Evolutionary conservation across 2,888 invertebrate species (phyloP).

Genomic region (Eupithecia pulchellata): DNA sequence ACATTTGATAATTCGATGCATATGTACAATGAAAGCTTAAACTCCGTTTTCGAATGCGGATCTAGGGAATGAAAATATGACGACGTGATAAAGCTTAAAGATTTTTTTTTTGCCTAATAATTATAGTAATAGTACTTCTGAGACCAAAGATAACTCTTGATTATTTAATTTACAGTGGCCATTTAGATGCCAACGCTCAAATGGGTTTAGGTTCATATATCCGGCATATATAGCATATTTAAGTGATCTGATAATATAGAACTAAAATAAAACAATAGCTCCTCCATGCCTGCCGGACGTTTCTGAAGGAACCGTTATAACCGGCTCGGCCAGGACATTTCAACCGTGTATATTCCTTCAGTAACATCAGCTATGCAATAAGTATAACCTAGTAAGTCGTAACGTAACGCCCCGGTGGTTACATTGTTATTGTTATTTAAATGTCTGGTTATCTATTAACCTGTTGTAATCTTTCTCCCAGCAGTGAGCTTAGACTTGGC

Average conservation of each 20-base stretch:
- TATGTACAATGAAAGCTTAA: background rate
- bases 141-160: background rate
- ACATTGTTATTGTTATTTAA: slow-evolving; percentile 12
- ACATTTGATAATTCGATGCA: background rate
- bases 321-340: background rate
- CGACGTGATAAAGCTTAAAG: no score
- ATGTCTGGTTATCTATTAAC: slow-evolving; percentile 9
- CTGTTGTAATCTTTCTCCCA: background rate
- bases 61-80: background rate
- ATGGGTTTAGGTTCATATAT: background rate
- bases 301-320: background rate
- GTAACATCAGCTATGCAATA: slow-evolving; percentile 1
- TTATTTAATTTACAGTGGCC: background rate
- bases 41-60: background rate
- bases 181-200: background rate
- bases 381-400: background rate
- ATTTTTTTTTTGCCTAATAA: no score
- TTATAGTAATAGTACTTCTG: no score
- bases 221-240: background rate
- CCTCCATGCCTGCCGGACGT: background rate
- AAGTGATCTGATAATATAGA: background rate
- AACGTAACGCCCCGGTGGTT: slow-evolving; percentile 9
- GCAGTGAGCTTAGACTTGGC: background rate
- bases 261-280: background rate
- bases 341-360: slow-evolving; percentile 7